phyloP scores from a whole-genome alignment of 2,888 invertebrate species.

The Endomychus coccineus region DNA sequence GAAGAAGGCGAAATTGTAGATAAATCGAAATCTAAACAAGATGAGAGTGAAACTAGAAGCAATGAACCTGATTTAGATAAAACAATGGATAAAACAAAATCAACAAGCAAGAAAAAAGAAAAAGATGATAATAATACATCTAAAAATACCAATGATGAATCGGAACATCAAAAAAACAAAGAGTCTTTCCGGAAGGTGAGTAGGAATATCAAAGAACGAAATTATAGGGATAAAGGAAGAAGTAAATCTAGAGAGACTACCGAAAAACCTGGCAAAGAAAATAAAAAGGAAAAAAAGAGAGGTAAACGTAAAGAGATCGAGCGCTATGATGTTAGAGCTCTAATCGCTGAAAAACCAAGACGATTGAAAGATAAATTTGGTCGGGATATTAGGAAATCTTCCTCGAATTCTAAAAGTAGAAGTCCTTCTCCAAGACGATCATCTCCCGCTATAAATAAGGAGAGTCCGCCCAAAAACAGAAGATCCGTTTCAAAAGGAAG shows the following conservation, averaged over 20 bases:
- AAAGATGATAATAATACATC: constrained; percentile 38
- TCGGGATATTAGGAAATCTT: constrained; percentile 51
- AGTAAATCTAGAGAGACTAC: constrained; percentile 40
- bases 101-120: constrained; percentile 39
- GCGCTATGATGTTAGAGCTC: constrained; percentile 73
- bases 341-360: constrained; percentile 63
- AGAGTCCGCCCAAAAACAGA: constrained; percentile 6
- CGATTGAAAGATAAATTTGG: constrained; percentile 67
- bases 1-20: constrained; percentile 56
- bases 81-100: constrained; percentile 41
- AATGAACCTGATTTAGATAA: constrained; percentile 13
- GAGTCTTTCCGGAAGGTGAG: constrained; percentile 73
- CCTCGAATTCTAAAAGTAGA: constrained; percentile 36
- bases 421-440: constrained; percentile 29
- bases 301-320: constrained; percentile 71
- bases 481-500: constrained; percentile 17
- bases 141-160: constrained; percentile 48
- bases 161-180: constrained; percentile 44
- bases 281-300: constrained; percentile 34
- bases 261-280: constrained; percentile 25
- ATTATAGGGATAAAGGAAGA: constrained; percentile 57
- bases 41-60: constrained; percentile 15
- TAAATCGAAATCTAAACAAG: constrained; percentile 32
- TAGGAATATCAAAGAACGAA: constrained; percentile 68
- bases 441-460: constrained; percentile 1